Evolutionary conservation across 2,797 vertebrate species (phyloP), one percentile per base, ranked within the genome.

Genomic region (Merluccius polli): DNA sequence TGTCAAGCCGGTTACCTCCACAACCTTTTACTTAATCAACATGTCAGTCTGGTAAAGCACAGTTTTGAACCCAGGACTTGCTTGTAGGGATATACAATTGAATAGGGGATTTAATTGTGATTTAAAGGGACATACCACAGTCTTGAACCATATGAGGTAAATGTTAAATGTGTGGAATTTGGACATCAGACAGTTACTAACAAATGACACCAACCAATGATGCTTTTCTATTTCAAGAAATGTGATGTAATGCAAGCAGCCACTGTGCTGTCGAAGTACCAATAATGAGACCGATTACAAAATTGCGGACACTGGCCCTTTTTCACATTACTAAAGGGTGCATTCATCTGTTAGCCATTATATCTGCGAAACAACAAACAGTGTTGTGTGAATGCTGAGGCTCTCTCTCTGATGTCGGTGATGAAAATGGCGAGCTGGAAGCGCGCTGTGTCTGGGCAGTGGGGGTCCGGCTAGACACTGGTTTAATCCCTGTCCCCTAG

Each of bases 401-500:
- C 10, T 65, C 9, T 59, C 8, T 65, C n/a, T 21, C n/a, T n/a
- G n/a, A n/a, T 27, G 52, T 27, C 52, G 27, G 2, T 27, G n/a
- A 27, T 65, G 12, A 65, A 65, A 65, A 65, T 65, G 27, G 10
- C 15, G 11, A 65, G 59, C 11, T 27, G 27, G 10, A 65, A 27
- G 9, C 10, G 1, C 10, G 27, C 59, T 65, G 59, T 65, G 59
- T 65, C n/a, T 65, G 24, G n/a, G 3, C 59, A 59, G 52, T n/a
- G 59, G 59, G 59, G 59, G 24, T 65, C n/a, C 24, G 59, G 59
- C 59, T 27, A 27, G 59, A 65, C 59, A 27, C 59, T 3, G n/a
- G 59, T 65, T 65, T 65, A 27, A 65, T 27, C 52, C 48, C 48
- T 52, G 72, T 32, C 15, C 87, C 88, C 92, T 87, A 82, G 85